Base-by-base conservation (phyloP, 1,140 invertebrate species). In the Zelostemma sp. region DNA sequence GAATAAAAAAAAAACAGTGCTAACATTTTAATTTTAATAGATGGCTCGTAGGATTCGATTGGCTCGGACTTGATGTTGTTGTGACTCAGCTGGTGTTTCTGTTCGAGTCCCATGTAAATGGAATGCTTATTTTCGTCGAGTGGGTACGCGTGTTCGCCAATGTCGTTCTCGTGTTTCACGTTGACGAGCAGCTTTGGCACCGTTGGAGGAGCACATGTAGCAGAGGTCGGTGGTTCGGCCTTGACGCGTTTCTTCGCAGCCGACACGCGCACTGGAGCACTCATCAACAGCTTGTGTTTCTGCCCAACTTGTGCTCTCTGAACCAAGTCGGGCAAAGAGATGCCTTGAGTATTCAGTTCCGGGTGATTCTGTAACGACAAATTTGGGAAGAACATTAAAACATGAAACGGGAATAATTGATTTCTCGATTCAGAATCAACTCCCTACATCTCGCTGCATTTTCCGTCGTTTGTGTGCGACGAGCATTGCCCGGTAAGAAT, bases 401-500 rank as follows among this genome's bases (percentile, higher is more conserved):
- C n/a, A n/a, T n/a, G n/a, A n/a, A n/a, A n/a, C n/a, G n/a, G n/a
- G n/a, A n/a, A n/a, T n/a, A n/a, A 28, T 28, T 28, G 25, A 28
- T 28, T 28, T 28, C 8, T 28, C 25, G 8, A 28, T 28, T 28
- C 8, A 28, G n/a, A n/a, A n/a, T n/a, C n/a, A 28, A 28, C 8
- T 28, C 25, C 3, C 25, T 79, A 89, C 88, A 77, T 89, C 88
- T 51, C 84, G 81, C 31, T 88, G 86, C 8, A 88, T 69, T 84
- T 89, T 87, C 70, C 89, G 80, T 60, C 87, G 87, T 66, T 90
- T 90, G 75, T 93, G 92, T 25, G 87, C 86, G 1, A 86, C 80
- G 17, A 95, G 74, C 85, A 93, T 89, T 35, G 88, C 83, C 51
- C 86, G 86, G 69, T 93, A 93, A 19, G 87, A 86, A n/a, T 92